Percentiles rank a stretch among this genome's conserved stretches.
Evolutionary conservation across 2,888 invertebrate genomes (phyloP).

Genomic region (Poecilus cupreus): DNA sequence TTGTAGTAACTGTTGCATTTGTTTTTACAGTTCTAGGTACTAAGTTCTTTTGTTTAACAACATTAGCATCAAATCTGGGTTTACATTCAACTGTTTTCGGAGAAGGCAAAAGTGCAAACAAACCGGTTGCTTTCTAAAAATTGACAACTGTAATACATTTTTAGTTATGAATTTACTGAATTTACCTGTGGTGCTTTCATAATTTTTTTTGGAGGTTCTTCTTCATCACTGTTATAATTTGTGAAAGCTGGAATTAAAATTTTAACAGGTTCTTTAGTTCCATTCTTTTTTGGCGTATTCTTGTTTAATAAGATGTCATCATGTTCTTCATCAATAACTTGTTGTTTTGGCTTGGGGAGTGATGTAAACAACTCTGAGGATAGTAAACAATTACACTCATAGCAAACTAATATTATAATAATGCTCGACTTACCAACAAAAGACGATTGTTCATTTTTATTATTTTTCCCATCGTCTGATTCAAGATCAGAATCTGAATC

Average conservation of each 20-base stretch:
- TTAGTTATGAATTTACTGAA: conserved; percentile 61
- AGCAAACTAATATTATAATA: background rate
- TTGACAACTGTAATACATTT: conserved; percentile 63
- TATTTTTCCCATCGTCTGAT: conserved; percentile 68
- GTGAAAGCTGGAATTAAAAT: conserved; percentile 82
- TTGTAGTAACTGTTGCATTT: conserved; percentile 65
- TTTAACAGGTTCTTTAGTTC: conserved; percentile 72
- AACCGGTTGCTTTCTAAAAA: conserved; percentile 78
- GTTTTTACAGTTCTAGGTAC: conserved; percentile 67
- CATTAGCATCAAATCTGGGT: conserved; percentile 73
- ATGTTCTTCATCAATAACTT: conserved; percentile 75
- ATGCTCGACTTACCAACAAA: background rate
- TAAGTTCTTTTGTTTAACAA: conserved; percentile 72
- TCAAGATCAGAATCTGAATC: conserved; percentile 72
- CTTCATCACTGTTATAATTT: conserved; percentile 79
- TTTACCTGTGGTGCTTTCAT: conserved; percentile 68
- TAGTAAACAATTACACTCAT: background rate
- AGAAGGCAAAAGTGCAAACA: conserved; percentile 82
- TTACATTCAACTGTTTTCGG: conserved; percentile 74
- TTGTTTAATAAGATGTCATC: conserved; percentile 79
- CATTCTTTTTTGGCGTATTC: conserved; percentile 65
- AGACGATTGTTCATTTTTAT: conserved; percentile 64
- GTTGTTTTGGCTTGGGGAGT: conserved; percentile 74
- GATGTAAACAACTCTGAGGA: conserved; percentile 54
- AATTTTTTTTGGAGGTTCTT: conserved; percentile 72